Base-by-base conservation (phyloP, 1,140 invertebrate genomes). In the Homarus americanus region DNA sequence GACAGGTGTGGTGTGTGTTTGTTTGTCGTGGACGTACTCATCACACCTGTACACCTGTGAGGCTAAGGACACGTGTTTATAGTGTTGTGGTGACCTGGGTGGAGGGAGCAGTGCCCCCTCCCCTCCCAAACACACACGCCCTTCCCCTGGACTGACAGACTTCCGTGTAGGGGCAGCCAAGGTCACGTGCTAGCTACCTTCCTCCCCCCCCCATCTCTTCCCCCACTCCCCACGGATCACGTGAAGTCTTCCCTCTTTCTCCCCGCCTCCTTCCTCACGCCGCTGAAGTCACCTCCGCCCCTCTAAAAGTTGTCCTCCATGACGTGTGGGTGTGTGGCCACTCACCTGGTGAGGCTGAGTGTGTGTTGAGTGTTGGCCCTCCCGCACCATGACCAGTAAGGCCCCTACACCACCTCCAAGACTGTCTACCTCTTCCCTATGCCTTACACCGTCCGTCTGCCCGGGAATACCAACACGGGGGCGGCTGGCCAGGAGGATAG, bases 341-440 rank as follows among this genome's bases (percentile, higher is more conserved):
- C 53, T 10, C 9, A 17, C 2, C 58, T 63, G 4, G 15, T 63
- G 58, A 24, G 24, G 20, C 28, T 28, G n/a, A 1, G 3, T 69
- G 28, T 28, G n/a, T 28, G 0, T 28, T 69, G n/a, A 32, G n/a
- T 4, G n/a, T 32, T 12, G 17, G 24, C 76, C 20, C 20, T 44
- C 40, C 15, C 44, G 32, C 88, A 44, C 10, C 44, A 83, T 83
- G 80, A 44, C 41, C n/a, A 58, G 5, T 12, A 36, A 28, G 69
- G 72, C 83, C 15, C 69, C 69, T 2, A 72, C 80, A 38, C 80
- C 44, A 90, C 80, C 44, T 83, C 88, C 12, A 44, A 90, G 72
- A 90, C 88, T 4, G 34, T 90, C 32, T 84, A 76, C 72, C 82
- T 90, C 44, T 41, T 90, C 36, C 88, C 79, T 5, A 40, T 34